These are phyloP conservation scores for Chalcosyrphus nemorum DNA, from an alignment of 2,888 invertebrate genomes.

Conservation along the genomic window DNA sequence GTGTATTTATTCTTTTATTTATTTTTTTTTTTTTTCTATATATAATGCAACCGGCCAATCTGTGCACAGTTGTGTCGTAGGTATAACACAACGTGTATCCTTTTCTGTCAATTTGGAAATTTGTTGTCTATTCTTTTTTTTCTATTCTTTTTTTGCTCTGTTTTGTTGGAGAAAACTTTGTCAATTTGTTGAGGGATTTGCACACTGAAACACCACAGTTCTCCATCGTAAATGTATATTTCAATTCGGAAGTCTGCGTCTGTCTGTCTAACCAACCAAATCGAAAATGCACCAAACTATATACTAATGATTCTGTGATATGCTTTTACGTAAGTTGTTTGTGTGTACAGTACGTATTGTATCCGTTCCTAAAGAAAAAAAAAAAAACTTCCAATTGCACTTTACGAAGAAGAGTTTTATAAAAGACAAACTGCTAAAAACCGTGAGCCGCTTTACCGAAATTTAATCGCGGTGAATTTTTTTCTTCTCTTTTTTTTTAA, in stretches of 20 bases:
- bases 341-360: background rate
- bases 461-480: constrained; percentile 14
- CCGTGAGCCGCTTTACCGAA: constrained; percentile 9
- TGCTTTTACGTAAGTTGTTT: constrained; percentile 36
- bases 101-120: constrained; percentile 41
- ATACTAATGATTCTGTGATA: constrained; percentile 33
- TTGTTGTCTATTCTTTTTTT: constrained; percentile 3
- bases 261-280: constrained; percentile 36
- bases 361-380: background rate
- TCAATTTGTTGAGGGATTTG: constrained; percentile 41
- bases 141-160: background rate
- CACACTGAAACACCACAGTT: background rate
- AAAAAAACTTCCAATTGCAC: constrained; percentile 52
- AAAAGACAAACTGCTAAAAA: constrained; percentile 9
- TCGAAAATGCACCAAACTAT: constrained; percentile 22
- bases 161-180: constrained; percentile 30
- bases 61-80: background rate
- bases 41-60: constrained; percentile 52
- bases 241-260: constrained; percentile 21
- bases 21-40: constrained; percentile 34
- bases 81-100: constrained; percentile 55
- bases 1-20: background rate
- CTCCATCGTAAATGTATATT: constrained; percentile 11
- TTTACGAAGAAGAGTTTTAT: background rate
- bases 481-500: no score